Conservation (phyloP, 2,888 invertebrate genomes). For the Eucriotettix oculatus region DNA sequence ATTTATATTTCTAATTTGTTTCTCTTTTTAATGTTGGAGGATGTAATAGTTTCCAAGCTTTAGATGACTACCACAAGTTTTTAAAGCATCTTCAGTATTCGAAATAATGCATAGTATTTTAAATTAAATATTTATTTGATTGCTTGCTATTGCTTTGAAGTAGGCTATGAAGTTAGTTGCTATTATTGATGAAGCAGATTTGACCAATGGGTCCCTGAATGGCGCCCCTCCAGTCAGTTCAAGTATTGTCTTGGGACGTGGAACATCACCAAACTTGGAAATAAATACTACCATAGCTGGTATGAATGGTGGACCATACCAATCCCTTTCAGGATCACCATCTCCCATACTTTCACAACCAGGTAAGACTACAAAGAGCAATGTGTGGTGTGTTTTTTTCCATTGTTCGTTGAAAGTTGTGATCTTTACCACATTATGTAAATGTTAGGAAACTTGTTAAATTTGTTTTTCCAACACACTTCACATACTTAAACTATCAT, state of each 20-base stretch:
- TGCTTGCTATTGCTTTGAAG: background rate
- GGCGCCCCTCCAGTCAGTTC: constrained; percentile 23
- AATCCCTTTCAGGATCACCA: constrained; percentile 38
- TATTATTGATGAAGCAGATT: constrained; percentile 22
- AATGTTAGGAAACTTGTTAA: no score
- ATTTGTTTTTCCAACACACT: no score
- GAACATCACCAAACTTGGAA: constrained; percentile 39
- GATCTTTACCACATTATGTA: no score
- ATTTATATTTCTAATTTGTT: no score
- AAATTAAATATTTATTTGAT: background rate
- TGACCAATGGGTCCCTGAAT: constrained; percentile 28
- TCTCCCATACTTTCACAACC: constrained; percentile 39
- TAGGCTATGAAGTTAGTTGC: no score
- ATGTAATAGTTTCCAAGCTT: no score
- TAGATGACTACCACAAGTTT: no score
- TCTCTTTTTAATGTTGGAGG: no score
- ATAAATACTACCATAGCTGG: constrained; percentile 8
- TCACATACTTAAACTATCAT: no score
- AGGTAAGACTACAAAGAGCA: constrained; percentile 4
- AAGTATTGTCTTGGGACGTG: constrained; percentile 35
- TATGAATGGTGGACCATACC: constrained; percentile 9
- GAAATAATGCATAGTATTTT: background rate
- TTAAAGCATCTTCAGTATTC: background rate
- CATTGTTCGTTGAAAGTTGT: no score
- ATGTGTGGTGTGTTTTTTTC: no score